Base-by-base conservation (phyloP, 2,797 vertebrate species). In the Spatula clypeata region DNA sequence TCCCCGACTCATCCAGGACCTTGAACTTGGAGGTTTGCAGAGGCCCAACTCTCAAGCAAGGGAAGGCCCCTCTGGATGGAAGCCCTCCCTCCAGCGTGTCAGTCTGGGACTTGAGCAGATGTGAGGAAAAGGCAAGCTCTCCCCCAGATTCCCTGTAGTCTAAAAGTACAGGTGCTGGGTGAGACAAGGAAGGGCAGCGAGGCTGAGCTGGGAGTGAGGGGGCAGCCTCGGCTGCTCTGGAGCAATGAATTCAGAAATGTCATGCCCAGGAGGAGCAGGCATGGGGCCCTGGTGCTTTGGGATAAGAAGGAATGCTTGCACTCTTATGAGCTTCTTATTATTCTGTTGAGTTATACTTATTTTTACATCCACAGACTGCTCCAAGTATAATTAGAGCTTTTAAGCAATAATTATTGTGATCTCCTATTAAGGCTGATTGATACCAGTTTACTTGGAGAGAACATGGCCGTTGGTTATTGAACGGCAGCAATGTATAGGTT, bases 381-480 rank as follows among this genome's bases (percentile, higher is more conserved):
- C 69, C 87, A 81, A 94, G 87, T 86, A 80, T 92, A 96, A 97
- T 96, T 96, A 53, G 2, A 80, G 75, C 60, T 96, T 95, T 94
- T 58, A 85, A 92, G 38, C 38, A 93, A 62, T 97, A 94, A 95
- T 97, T 97, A 88, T 62, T 96, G 92, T 91, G 80, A 76, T 92
- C 93, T 88, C 44, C 11, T 91, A 87, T 10, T 14, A 38, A 36
- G 88, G 42, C 83, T 86, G 86, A 87, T 88, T 92, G 94, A 40
- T 95, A 91, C 65, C 79, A 21, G 57, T 86, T 93, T 96, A 97
- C 95, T 89, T 95, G 94, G 91, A 96, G 92, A 87, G 85, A 34
- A 98, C 97, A 92, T 69, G 90, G 85, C 86, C 94, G 84, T 21
- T n/a, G 64, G 87, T 80, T 96, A 95, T 54, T 74, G 67, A 97